phyloP scores from a whole-genome alignment of 37 sponge, comb jelly and placozoan genomes.

The Ianthella basta region DNA sequence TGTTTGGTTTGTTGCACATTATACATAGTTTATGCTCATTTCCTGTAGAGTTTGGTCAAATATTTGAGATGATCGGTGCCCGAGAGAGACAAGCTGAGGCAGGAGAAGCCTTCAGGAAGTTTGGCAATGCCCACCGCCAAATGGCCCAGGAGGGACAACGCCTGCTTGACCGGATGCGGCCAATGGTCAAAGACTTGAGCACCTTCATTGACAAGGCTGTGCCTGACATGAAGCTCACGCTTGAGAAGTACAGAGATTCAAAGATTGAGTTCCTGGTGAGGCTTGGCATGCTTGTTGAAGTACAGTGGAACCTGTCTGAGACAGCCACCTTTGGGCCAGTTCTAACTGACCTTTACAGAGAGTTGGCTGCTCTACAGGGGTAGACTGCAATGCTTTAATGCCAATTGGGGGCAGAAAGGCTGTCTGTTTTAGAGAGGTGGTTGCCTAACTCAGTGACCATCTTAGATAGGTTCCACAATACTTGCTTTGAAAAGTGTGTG shows the following conservation, averaged over 20 bases:
- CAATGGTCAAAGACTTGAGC: conserved; percentile 83
- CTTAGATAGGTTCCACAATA: too few species aligned
- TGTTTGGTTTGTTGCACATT: too few species aligned
- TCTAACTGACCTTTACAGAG: too few species aligned
- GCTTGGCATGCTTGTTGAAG: neutral
- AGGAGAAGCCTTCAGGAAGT: conserved; percentile 83
- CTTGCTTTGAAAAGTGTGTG: too few species aligned
- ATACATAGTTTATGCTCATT: too few species aligned
- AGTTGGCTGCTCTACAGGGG: too few species aligned
- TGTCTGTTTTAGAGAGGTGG: too few species aligned
- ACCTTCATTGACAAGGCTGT: conserved; percentile 93
- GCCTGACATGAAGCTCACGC: conserved; percentile 91
- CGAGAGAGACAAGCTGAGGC: conserved; percentile 82
- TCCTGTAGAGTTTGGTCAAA: conserved; percentile 71
- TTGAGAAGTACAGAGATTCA: conserved; percentile 92
- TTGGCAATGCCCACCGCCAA: conserved; percentile 87
- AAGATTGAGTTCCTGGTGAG: conserved; percentile 96
- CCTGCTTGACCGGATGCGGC: conserved; percentile 61
- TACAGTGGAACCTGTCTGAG: too few species aligned
- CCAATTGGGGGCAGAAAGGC: too few species aligned
- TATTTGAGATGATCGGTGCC: conserved; percentile 80
- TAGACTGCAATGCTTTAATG: too few species aligned
- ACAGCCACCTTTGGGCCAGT: too few species aligned
- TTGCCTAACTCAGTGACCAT: too few species aligned
- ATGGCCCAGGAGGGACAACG: conserved; percentile 78